Conservation (phyloP, 2,113 vertebrate species). For the Centrocercus urophasianus region DNA sequence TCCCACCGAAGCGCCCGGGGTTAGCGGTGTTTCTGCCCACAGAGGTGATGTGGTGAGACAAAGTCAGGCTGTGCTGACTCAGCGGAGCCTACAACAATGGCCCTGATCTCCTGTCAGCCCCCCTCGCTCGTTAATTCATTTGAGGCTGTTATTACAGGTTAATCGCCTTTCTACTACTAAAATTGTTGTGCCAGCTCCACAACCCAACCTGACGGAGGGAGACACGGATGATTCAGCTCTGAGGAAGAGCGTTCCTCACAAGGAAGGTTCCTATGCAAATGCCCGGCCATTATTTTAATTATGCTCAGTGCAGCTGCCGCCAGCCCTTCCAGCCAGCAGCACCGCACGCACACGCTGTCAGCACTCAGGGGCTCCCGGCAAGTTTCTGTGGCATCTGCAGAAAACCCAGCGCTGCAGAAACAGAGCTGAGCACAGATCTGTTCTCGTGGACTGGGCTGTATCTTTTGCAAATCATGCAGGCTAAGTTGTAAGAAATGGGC, state of each 20-base stretch:
- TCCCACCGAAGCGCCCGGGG: not conserved
- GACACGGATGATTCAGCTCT: slow-evolving; percentile 11
- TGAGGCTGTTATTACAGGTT: not conserved
- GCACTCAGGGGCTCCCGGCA: not conserved
- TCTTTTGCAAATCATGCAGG: not conserved
- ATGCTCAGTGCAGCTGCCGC: rapidly evolving
- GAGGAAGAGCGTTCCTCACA: not conserved
- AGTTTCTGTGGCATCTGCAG: not conserved
- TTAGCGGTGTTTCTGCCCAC: not conserved
- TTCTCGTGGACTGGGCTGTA: not conserved
- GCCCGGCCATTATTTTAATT: not conserved
- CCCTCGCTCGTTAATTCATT: not conserved
- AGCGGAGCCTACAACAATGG: slow-evolving; percentile 12
- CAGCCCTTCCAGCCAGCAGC: rapidly evolving
- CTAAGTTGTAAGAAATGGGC: not conserved
- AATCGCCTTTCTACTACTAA: not conserved
- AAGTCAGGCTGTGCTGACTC: not conserved
- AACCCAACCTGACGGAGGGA: not conserved
- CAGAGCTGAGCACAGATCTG: not conserved
- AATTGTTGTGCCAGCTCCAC: not conserved
- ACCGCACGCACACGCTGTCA: rapidly evolving
- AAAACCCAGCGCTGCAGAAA: not conserved
- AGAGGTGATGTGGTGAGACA: not conserved
- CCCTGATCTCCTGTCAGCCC: not conserved
- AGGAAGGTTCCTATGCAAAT: not conserved